Evolutionary conservation across 1,140 invertebrate species (phyloP), one percentile per base, ranked within the genome.

Genomic region (Amyelois transitella): DNA sequence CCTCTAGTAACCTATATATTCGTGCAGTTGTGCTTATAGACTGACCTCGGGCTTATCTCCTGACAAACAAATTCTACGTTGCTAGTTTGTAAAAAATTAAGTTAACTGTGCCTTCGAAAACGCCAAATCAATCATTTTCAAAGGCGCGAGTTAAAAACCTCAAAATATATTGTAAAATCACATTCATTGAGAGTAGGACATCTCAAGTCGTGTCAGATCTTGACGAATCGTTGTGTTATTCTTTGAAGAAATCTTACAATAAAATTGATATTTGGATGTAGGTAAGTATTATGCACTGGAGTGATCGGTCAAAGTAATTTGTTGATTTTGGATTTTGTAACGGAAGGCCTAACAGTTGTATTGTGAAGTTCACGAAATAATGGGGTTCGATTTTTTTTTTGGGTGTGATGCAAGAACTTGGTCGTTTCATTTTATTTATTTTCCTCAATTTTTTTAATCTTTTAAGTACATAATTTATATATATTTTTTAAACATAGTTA

Each of bases 91-190:
- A n/a, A n/a, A n/a, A n/a, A n/a, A n/a, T n/a, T n/a, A n/a, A n/a
- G n/a, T n/a, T n/a, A n/a, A n/a, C n/a, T n/a, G n/a, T n/a, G n/a
- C n/a, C n/a, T n/a, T n/a, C n/a, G n/a, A 28, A 51, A 51, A 57
- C 20, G 48, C 18, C 43, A 52, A 43, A 64, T 69, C 67, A 51
- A 69, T 69, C 67, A 69, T 51, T 20, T 38, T 17, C 14, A 58
- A 65, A 48, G 64, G 64, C 64, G 64, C 55, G 64, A 67, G 7
- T 7, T 50, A 22, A 47, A 56, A 55, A 52, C 55, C 38, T 52
- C 12, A 38, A 64, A 70, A 64, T 66, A 66, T 64, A 62, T 62
- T 38, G 53, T 19, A 47, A 53, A 58, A 45, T 55, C 44, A 28
- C n/a, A n/a, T n/a, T n/a, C n/a, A n/a, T n/a, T n/a, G n/a, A n/a